Evolutionary conservation across 2,888 invertebrate species (phyloP).

Genomic region (Diarsia rubi): DNA sequence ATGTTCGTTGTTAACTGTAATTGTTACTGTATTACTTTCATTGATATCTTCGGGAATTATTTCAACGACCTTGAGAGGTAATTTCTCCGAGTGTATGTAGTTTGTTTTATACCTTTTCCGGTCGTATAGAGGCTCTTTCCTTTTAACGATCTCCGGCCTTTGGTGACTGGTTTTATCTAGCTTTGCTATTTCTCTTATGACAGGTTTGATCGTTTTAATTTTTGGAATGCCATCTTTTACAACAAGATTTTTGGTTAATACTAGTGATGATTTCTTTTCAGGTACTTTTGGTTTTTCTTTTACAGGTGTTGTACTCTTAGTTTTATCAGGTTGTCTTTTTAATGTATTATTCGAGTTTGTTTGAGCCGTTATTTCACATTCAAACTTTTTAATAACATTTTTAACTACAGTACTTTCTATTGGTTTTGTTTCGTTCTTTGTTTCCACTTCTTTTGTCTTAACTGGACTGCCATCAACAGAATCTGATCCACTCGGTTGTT

Average conservation of each 20-base stretch:
- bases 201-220: constrained; percentile 86
- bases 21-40: constrained; percentile 70
- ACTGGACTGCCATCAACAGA: constrained; percentile 83
- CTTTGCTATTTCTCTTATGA: constrained; percentile 72
- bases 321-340: constrained; percentile 83
- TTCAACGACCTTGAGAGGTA: constrained; percentile 86
- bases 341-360: constrained; percentile 76
- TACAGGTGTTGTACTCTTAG: constrained; percentile 74
- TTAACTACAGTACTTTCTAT: constrained; percentile 82
- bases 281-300: constrained; percentile 92
- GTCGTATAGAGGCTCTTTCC: constrained; percentile 85
- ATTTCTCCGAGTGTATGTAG: constrained; percentile 86
- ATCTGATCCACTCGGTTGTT: constrained; percentile 84
- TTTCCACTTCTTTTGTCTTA: constrained; percentile 71
- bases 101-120: constrained; percentile 87
- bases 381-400: constrained; percentile 88
- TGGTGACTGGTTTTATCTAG: constrained; percentile 61
- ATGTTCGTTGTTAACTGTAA: constrained; percentile 52
- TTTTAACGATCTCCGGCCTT: constrained; percentile 70
- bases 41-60: constrained; percentile 87
- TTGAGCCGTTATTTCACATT: constrained; percentile 87
- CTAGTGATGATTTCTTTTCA: constrained; percentile 90
- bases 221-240: constrained; percentile 89
- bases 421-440: constrained; percentile 65
- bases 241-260: constrained; percentile 89